Conservation (phyloP, 2,113 vertebrate species). For the Psittacula cyanocephala region DNA sequence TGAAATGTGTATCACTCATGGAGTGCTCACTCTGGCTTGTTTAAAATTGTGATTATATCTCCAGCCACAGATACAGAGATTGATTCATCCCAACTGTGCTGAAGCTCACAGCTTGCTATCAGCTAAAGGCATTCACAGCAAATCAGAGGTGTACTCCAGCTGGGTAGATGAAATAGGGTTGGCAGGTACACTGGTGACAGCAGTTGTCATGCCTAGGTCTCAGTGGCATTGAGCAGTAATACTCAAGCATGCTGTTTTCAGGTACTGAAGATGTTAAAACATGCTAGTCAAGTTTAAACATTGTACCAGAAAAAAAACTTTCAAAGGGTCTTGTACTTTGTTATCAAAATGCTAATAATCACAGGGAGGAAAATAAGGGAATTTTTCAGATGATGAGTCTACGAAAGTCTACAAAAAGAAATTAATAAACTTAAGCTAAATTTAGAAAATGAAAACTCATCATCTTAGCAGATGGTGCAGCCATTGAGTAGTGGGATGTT, state of each 20-base stretch:
- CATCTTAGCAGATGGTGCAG: background rate
- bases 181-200: background rate
- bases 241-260: background rate
- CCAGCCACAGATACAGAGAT: background rate
- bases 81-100: background rate
- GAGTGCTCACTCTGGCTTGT: background rate
- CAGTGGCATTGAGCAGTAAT: background rate
- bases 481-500: background rate
- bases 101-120: background rate
- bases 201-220: background rate
- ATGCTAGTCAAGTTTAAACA: background rate
- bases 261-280: background rate
- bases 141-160: background rate
- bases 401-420: background rate
- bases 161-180: background rate
- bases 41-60: background rate
- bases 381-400: background rate
- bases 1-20: background rate
- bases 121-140: background rate
- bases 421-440: background rate
- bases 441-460: background rate
- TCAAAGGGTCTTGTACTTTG: background rate
- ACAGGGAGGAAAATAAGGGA: background rate
- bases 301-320: background rate
- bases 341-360: background rate